Conservation (phyloP, 2,888 invertebrate species). For the Pheosia tremula region DNA sequence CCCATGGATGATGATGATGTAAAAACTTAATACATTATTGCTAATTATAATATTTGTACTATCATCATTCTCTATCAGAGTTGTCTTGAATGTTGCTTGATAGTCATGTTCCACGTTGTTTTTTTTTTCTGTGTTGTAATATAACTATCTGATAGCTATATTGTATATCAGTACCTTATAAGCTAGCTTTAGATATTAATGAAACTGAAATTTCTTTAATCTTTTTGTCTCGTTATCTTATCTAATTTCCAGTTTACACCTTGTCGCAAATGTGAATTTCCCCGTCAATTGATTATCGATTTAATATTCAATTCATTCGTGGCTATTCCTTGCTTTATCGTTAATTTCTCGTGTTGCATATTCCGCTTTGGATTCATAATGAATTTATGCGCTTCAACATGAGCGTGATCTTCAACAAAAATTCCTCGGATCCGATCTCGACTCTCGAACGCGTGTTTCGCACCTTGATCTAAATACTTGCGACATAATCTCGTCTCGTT, state of each 20-base stretch:
- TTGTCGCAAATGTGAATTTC: conserved; percentile 15
- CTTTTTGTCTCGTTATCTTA: conserved; percentile 11
- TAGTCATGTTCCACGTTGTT: conserved; percentile 15
- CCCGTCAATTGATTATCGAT: conserved; percentile 19
- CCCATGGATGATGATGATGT: conserved; percentile 17
- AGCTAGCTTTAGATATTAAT: conserved; percentile 19
- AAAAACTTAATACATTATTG: too few relatives aligned
- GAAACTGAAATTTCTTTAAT: conserved; percentile 13
- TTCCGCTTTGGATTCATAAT: conserved; percentile 63
- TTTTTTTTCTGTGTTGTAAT: conserved; percentile 3
- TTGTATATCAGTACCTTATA: conserved; percentile 18
- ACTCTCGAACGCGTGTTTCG: conserved; percentile 79
- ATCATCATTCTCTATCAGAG: conserved; percentile 11
- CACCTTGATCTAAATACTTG: conserved; percentile 84
- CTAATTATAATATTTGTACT: too few relatives aligned
- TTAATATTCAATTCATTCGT: conserved; percentile 38
- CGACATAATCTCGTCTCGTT: conserved; percentile 77
- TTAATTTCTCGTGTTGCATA: conserved; percentile 45
- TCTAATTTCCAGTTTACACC: conserved; percentile 9
- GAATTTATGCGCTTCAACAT: conserved; percentile 65
- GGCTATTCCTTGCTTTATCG: conserved; percentile 24
- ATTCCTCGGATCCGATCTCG: conserved; percentile 77
- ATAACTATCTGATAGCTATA: conserved; percentile 17
- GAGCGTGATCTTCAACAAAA: conserved; percentile 77
- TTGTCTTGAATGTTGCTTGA: conserved; percentile 17